Percentiles rank a stretch among this genome's conserved stretches.
phyloP scores from a whole-genome alignment of 2,888 invertebrate species.

The Phania funesta region DNA sequence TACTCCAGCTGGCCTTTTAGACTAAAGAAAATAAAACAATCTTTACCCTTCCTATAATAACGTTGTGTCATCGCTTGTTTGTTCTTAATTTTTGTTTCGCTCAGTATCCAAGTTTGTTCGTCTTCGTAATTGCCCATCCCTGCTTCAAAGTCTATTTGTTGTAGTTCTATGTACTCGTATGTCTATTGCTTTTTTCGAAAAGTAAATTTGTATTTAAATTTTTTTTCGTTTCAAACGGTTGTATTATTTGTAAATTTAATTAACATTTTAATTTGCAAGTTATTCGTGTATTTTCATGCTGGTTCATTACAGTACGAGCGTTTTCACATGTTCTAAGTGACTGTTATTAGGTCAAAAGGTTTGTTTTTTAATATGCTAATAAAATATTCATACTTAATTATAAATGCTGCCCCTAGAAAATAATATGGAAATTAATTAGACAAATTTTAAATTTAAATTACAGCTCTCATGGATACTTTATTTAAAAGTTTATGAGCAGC shows the following conservation, averaged over 20 bases:
- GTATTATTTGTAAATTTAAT: background rate
- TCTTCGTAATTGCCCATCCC: too few species aligned
- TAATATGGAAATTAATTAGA: conserved; percentile 3
- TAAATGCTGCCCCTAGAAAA: background rate
- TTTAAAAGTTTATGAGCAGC: conserved; percentile 14
- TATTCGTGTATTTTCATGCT: background rate
- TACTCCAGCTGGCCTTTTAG: too few species aligned
- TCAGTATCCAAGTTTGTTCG: too few species aligned
- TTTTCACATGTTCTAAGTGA: background rate
- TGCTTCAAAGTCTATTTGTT: too few species aligned
- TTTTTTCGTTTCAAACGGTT: background rate
- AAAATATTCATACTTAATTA: conserved; percentile 10
- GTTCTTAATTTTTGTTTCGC: too few species aligned
- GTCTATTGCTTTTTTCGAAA: too few species aligned
- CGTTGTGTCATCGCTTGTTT: too few species aligned
- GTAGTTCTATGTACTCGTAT: too few species aligned
- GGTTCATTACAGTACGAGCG: background rate
- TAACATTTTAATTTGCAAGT: background rate
- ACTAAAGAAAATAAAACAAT: too few species aligned
- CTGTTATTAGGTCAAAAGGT: background rate
- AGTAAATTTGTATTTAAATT: background rate
- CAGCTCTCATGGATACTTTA: conserved; percentile 31
- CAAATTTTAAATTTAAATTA: conserved; percentile 7
- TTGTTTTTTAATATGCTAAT: background rate
- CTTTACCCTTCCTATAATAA: too few species aligned